Conservation (phyloP, 2,113 vertebrate genomes). For the Axis porcinus region DNA sequence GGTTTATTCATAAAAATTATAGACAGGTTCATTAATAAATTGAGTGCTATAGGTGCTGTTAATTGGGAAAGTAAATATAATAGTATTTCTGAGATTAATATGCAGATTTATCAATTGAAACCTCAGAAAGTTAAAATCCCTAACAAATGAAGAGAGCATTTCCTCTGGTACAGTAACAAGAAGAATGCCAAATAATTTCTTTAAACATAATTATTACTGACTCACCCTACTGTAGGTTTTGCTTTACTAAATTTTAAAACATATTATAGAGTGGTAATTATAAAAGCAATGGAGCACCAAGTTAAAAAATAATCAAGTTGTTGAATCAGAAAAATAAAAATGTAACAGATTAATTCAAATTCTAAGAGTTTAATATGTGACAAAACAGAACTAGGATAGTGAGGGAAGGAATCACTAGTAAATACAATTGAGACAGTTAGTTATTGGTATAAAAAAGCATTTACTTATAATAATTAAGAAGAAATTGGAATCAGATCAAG, state of each 20-base stretch:
- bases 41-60: neutral
- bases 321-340: neutral
- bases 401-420: neutral
- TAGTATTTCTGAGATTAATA: neutral
- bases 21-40: neutral
- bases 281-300: neutral
- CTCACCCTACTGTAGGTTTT: neutral
- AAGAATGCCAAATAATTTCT: neutral
- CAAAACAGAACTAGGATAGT: neutral
- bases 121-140: neutral
- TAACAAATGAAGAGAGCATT: neutral
- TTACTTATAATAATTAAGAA: neutral
- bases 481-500: neutral
- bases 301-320: constrained; percentile 15
- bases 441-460: neutral
- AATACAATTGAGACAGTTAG: neutral
- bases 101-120: neutral
- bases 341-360: neutral
- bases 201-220: neutral
- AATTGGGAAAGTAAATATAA: neutral
- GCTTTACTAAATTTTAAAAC: neutral
- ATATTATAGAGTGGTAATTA: neutral
- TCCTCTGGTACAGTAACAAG: neutral
- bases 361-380: neutral
- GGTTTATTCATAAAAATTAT: neutral